phyloP scores from a whole-genome alignment of 92 coral and sea anemone species.

The Meandrina meandrites region DNA sequence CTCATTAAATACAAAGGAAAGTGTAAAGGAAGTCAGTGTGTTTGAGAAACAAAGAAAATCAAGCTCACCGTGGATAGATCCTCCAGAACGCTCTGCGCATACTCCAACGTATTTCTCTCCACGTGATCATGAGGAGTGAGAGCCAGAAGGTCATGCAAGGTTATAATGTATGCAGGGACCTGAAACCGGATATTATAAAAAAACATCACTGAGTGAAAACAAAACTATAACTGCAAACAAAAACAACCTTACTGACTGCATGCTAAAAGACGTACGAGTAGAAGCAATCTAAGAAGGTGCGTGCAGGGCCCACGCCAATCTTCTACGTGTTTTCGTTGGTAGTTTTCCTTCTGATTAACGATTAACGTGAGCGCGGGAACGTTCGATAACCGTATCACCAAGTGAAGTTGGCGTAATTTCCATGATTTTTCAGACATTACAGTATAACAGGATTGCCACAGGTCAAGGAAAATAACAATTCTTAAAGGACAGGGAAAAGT shows the following conservation, averaged over 20 bases:
- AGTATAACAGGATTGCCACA: too few relatives aligned
- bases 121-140: slow-evolving; percentile 97
- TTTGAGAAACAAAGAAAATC: too few relatives aligned
- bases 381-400: not conserved
- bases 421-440: not conserved
- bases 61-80: slow-evolving; percentile 92
- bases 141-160: slow-evolving; percentile 93
- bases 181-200: slow-evolving; percentile 30
- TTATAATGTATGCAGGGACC: slow-evolving; percentile 96
- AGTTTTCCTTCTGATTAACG: not conserved
- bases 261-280: not conserved
- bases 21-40: too few relatives aligned
- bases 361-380: not conserved
- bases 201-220: not conserved
- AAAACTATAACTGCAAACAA: not conserved
- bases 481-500: too few relatives aligned
- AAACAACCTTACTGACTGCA: not conserved
- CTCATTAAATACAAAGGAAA: too few relatives aligned
- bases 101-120: slow-evolving; percentile 92
- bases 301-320: not conserved
- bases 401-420: not conserved
- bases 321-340: not conserved
- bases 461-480: too few relatives aligned
- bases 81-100: slow-evolving; percentile 96
- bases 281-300: not conserved